Percentiles rank a stretch among this genome's conserved stretches.
Conservation (phyloP, 2,797 vertebrate genomes). For the Galago senegalensis region DNA sequence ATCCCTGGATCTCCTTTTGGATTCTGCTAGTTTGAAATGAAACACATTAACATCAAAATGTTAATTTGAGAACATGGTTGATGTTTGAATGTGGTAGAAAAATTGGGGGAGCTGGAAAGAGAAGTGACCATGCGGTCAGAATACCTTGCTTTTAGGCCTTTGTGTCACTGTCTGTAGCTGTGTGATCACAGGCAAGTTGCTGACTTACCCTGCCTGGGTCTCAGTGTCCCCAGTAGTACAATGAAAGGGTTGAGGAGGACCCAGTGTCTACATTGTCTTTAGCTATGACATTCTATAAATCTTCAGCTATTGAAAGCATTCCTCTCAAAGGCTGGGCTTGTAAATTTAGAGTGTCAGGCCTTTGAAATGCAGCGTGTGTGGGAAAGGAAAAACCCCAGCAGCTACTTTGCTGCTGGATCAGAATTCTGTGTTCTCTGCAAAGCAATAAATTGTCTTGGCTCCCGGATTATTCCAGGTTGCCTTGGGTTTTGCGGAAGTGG, state of each 20-base stretch:
- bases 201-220: not conserved
- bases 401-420: constrained; percentile 46
- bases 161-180: not conserved
- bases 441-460: constrained; percentile 78
- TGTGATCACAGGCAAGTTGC: not conserved
- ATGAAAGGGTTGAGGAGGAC: not conserved
- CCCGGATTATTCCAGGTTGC: constrained; percentile 64
- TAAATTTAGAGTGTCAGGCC: constrained; percentile 70
- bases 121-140: not conserved
- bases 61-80: not conserved
- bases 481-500: constrained; percentile 60
- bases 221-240: not conserved
- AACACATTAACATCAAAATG: not conserved
- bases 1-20: not conserved
- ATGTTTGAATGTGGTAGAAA: not conserved
- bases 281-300: not conserved
- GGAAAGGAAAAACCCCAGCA: constrained; percentile 71
- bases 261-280: not conserved
- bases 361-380: constrained; percentile 79
- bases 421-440: constrained; percentile 68
- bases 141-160: not conserved
- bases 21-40: constrained; percentile 15
- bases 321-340: constrained; percentile 57
- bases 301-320: constrained; percentile 70
- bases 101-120: not conserved